Evolutionary conservation across 2,113 vertebrate genomes (phyloP).

Genomic region (Platichthys flesus): DNA sequence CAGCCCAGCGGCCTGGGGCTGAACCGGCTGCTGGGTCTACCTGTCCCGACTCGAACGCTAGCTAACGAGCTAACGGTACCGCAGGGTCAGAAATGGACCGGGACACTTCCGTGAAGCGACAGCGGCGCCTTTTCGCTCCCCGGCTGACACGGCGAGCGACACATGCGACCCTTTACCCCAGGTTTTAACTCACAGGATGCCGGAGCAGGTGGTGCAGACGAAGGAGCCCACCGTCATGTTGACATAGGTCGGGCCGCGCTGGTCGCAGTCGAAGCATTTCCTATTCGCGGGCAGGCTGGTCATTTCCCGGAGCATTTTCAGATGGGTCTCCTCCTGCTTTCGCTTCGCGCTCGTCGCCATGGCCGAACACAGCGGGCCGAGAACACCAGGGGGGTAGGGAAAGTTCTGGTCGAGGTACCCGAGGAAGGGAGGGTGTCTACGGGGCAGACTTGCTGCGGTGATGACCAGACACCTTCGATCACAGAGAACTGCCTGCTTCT

Average conservation of each 20-base stretch:
- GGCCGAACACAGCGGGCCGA: constrained; percentile 54
- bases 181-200: constrained; percentile 90
- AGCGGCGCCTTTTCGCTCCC: not conserved
- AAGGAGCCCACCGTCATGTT: constrained; percentile 99
- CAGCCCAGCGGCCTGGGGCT: constrained; percentile 23
- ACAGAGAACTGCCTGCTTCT: constrained; percentile 58
- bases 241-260: constrained; percentile 98
- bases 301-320: constrained; percentile 98
- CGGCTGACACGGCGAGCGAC: not conserved
- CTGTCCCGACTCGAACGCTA: constrained; percentile 45
- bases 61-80: constrained; percentile 68
- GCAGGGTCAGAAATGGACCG: constrained; percentile 26
- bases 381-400: constrained; percentile 24
- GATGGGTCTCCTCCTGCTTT: constrained; percentile 98
- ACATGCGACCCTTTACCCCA: not conserved
- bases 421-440: constrained; percentile 48
- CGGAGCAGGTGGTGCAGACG: constrained; percentile 98
- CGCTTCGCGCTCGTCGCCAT: constrained; percentile 97
- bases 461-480: constrained; percentile 62
- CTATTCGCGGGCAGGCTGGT: constrained; percentile 94
- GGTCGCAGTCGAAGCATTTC: constrained; percentile 98
- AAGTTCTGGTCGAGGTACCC: constrained; percentile 27
- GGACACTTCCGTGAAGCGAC: not conserved
- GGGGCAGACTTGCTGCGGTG: constrained; percentile 42
- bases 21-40: constrained; percentile 45